Evolutionary conservation across 2,888 invertebrate species (phyloP), one percentile per base, ranked within the genome.

Genomic region (Hydrotaea cyrtoneurina): DNA sequence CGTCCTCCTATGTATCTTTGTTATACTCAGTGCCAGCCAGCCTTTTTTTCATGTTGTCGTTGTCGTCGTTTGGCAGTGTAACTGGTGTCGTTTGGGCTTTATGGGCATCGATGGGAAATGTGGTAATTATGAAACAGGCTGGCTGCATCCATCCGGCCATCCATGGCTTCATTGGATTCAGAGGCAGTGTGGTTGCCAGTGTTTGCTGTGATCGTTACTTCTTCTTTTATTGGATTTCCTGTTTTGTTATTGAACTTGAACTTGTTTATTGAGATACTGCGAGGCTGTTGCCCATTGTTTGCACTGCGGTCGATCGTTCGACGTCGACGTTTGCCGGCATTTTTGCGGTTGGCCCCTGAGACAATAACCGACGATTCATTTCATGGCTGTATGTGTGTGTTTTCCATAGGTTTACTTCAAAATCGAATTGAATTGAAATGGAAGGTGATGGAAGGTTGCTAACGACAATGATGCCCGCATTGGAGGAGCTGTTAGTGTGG

Each of bases 211-310:
- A 46, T 71, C 26, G 21, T 64, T 73, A 31, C 3, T 31, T 31
- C 7, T 31, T 31, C 7, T 31, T 31, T 21, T 75, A 31, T 46
- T 26, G 55, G 55, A 82, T 82, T 85, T 85, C 85, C 82, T 82
- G 85, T 79, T 81, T 84, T 74, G 19, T 46, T 62, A 64, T 78
- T 86, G 82, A 86, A 86, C 83, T 83, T 85, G 85, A 85, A 85
- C 85, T 82, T 85, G 78, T 73, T 69, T 69, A 69, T 69, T 69
- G 69, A n/a, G n/a, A 46, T 23, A 23, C 17, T 31, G 31, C 2
- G 31, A 3, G 31, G 36, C 79, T 19, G 55, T 62, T 46, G 66
- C 55, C 11, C 4, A 39, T 39, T 39, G 39, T 31, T 31, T 31
- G 62, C 50, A 21, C 71, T 76, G 36, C 15, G 36, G 36, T 50